phyloP scores from a whole-genome alignment of 2,888 invertebrate species.

The Chaitophorus viminalis region DNA sequence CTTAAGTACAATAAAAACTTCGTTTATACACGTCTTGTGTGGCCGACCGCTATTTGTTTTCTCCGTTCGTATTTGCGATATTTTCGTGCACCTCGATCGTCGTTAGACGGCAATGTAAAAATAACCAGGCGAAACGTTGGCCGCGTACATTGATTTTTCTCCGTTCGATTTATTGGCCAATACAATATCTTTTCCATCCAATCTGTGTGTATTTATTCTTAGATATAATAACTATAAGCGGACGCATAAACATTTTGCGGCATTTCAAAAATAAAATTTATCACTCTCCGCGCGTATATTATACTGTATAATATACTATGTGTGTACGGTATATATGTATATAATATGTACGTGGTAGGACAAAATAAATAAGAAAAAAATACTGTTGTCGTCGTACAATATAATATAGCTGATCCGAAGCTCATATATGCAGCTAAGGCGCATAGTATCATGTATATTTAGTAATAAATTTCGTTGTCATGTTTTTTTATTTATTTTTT shows the following conservation, averaged over 20 bases:
- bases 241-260: conserved; percentile 49
- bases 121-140: conserved; percentile 29
- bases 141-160: conserved; percentile 15
- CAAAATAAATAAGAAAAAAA: conserved; percentile 8
- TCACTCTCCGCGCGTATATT: not conserved
- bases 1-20: too few relatives aligned
- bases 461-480: conserved; percentile 26
- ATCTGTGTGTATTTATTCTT: conserved; percentile 50
- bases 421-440: conserved; percentile 29
- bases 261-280: conserved; percentile 46
- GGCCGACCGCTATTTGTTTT: conserved; percentile 13
- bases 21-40: too few relatives aligned
- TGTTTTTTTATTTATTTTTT: not conserved
- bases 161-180: not conserved
- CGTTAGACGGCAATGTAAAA: conserved; percentile 8
- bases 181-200: conserved; percentile 27
- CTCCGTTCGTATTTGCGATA: not conserved
- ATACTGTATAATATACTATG: too few relatives aligned
- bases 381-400: not conserved
- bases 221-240: conserved; percentile 25
- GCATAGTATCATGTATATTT: not conserved
- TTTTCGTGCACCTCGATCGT: not conserved
- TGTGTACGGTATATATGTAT: too few relatives aligned
- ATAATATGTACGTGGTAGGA: not conserved
- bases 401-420: not conserved